phyloP scores from a whole-genome alignment of 1,140 invertebrate genomes.

The Physella acuta region DNA sequence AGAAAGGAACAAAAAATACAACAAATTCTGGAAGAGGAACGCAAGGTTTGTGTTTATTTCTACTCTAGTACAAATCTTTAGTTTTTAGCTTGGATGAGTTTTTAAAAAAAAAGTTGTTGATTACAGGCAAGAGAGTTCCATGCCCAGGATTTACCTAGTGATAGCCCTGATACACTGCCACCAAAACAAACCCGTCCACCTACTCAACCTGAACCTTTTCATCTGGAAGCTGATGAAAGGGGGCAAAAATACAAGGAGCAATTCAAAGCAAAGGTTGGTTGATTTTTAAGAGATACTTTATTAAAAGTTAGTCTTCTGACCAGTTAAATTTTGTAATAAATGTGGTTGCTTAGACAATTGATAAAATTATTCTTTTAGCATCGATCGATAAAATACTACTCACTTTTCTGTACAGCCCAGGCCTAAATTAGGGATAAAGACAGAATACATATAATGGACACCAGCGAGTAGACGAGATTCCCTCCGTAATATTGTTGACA shows the following conservation, averaged over 20 bases:
- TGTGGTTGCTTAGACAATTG: not conserved
- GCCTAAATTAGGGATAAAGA: no score
- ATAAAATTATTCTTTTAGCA: no score
- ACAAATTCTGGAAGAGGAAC: conserved; percentile 49
- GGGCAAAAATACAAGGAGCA: conserved; percentile 49
- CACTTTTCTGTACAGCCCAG: no score
- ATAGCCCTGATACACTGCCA: conserved; percentile 46
- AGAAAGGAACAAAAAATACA: conserved; percentile 64
- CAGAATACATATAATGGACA: no score
- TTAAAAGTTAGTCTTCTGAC: conserved; percentile 36
- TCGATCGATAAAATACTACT: no score
- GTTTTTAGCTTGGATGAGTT: no score
- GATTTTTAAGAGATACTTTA: not conserved
- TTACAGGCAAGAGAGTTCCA: conserved; percentile 51
- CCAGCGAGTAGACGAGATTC: no score
- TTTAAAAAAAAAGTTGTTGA: no score
- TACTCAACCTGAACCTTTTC: conserved; percentile 57
- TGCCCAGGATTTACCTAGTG: conserved; percentile 48
- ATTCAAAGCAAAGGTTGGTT: conserved; percentile 45
- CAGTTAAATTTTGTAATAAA: not conserved
- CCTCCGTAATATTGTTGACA: no score
- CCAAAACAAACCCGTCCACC: conserved; percentile 45
- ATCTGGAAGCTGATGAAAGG: conserved; percentile 56
- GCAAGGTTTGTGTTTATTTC: conserved; percentile 13
- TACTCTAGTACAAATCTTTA: no score